phyloP scores from a whole-genome alignment of 2,797 vertebrate species.

The Cynopterus sphinx region DNA sequence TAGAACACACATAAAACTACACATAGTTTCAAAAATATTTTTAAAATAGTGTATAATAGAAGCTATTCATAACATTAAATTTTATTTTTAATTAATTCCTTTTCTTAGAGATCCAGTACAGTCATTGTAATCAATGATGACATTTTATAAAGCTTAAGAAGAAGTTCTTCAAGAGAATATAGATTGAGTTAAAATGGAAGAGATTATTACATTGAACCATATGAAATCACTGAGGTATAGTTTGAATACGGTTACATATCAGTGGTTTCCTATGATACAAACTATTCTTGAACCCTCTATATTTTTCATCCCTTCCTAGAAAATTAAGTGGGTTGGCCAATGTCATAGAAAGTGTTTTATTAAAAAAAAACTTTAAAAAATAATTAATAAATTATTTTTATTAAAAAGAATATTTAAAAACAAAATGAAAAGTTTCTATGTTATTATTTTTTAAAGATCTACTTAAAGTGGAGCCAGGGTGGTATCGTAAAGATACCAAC shows the following conservation, averaged over 20 bases:
- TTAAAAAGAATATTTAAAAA: background rate
- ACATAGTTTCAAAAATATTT: background rate
- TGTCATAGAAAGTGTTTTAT: background rate
- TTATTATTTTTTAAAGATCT: background rate
- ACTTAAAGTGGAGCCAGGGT: background rate
- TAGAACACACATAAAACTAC: constrained; percentile 54
- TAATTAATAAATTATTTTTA: too few species aligned
- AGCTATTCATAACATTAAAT: background rate
- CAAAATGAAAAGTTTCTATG: background rate
- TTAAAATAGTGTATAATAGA: background rate
- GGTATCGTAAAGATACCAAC: background rate
- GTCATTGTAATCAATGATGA: background rate
- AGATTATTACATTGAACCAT: background rate
- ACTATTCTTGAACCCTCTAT: background rate
- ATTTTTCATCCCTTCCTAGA: background rate
- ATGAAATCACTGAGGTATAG: background rate
- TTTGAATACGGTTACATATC: background rate
- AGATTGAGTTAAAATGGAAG: background rate
- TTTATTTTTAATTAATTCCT: background rate
- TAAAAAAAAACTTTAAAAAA: background rate
- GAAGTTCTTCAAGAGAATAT: background rate
- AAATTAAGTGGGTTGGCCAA: background rate
- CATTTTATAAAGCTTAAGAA: background rate
- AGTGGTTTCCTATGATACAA: background rate
- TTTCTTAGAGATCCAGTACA: constrained; percentile 18